Evolutionary conservation across 2,113 vertebrate species (phyloP), one percentile per base, ranked within the genome.

Genomic region (Scolopax mira): DNA sequence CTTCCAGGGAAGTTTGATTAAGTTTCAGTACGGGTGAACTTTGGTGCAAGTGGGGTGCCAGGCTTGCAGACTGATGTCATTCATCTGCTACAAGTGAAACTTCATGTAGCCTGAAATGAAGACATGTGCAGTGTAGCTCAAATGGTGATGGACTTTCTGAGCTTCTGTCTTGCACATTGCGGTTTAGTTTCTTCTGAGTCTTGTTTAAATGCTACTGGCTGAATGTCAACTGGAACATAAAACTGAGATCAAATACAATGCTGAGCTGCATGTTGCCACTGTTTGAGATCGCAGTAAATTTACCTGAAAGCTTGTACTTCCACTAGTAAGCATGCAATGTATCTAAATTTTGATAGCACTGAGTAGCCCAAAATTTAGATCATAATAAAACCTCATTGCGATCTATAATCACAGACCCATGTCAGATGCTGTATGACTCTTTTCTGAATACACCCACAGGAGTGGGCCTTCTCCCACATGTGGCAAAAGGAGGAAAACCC

Each of bases 51-150:
- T 1, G 1, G 22, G 5, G 3, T 58, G 10, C 5, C 11, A 52
- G 23, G 30, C 25, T 79, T 2, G 0, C 0, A 2, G 41, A 27
- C 12, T 66, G 61, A 62, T 18, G n/a, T 0, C 0, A 24, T 14
- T 85, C 16, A 6, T 28, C 54, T 64, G 16, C 25, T 35, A 11
- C 9, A 13, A 49, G 13, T 1, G 10, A 61, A 78, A 37, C 9
- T 66, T 81, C 69, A 78, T 46, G 27, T 6, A 78, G 5, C 31
- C 18, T 46, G 46, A 57, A 86, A 44, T 8, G 21, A 71, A 42
- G 46, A 55, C n/a, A 25, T 39, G 22, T 22, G 37, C 46, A 52
- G 13, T 2, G 5, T 6, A 33, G 18, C 18, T 11, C 10, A 80
- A 52, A 84, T 80, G 1, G 9, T 7, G 3, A 0, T 1, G 2